phyloP scores from a whole-genome alignment of 2,797 vertebrate genomes.

The Artibeus lituratus region DNA sequence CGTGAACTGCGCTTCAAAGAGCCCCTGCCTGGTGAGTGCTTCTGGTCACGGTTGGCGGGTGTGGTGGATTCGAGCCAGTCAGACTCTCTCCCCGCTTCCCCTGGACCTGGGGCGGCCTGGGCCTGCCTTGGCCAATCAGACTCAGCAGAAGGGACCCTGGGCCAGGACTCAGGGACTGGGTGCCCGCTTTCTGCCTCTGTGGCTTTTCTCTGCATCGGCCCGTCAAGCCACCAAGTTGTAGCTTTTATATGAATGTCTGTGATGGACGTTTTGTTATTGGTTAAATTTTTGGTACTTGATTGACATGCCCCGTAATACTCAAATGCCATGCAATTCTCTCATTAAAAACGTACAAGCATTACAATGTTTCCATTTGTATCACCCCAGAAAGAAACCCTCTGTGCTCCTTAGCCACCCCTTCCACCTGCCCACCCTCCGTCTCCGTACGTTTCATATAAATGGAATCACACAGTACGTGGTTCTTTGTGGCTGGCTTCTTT shows the following conservation, averaged over 20 bases:
- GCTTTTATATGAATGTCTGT: not conserved
- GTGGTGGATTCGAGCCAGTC: not conserved
- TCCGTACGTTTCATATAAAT: not conserved
- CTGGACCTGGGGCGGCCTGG: not conserved
- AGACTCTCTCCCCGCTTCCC: not conserved
- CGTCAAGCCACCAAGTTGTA: not conserved
- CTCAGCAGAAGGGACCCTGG: rapidly evolving
- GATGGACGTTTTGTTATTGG: not conserved
- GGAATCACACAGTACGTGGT: not conserved
- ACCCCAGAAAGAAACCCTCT: not conserved
- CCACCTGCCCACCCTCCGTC: not conserved
- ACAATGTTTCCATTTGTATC: not conserved
- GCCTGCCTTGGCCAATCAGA: not conserved
- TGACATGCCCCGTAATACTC: not conserved
- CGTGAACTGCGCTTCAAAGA: not conserved
- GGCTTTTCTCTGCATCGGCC: not conserved
- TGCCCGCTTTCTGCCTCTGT: not conserved
- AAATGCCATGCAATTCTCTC: not conserved
- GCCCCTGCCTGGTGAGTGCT: not conserved
- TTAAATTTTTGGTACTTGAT: not conserved
- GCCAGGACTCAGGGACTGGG: not conserved
- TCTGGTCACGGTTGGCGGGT: not conserved
- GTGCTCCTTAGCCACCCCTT: no score
- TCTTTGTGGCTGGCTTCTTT: not conserved
- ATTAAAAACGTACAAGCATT: not conserved